A percentile compares a stretch with the other conserved stretches of the same genome.
Conservation (phyloP, 2,888 invertebrate genomes). For the Drosophila emarginata region DNA sequence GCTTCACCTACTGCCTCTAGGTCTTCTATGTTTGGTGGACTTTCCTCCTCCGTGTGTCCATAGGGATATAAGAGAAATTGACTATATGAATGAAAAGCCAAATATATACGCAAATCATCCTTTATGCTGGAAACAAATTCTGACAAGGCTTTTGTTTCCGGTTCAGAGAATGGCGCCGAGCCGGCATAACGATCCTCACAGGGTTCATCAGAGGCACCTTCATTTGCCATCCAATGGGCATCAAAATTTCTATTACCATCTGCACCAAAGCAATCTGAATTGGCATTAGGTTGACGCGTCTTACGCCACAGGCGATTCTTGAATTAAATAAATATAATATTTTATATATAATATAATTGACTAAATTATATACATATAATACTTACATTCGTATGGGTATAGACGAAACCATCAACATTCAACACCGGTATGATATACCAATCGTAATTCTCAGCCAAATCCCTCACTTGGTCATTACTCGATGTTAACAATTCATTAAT, state of each 20-base stretch:
- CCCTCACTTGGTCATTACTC: conserved; percentile 83
- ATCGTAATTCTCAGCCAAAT: conserved; percentile 86
- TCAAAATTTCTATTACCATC: conserved; percentile 79
- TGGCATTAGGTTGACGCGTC: conserved; percentile 83
- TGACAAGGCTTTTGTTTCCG: conserved; percentile 83
- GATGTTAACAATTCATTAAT: conserved; percentile 87
- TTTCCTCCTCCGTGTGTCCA: conserved; percentile 82
- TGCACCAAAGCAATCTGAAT: conserved; percentile 71
- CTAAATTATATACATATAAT: not conserved
- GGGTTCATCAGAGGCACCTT: conserved; percentile 83
- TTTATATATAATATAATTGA: not conserved
- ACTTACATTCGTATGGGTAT: conserved; percentile 85
- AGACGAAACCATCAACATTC: conserved; percentile 89
- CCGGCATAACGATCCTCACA: conserved; percentile 83
- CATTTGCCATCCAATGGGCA: conserved; percentile 75
- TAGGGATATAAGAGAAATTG: conserved; percentile 85
- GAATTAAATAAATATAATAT: not conserved
- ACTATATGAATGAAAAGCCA: conserved; percentile 86
- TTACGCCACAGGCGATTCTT: conserved; percentile 86
- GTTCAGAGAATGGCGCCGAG: conserved; percentile 84
- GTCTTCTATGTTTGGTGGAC: conserved; percentile 82
- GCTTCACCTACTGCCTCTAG: conserved; percentile 83
- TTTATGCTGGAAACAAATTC: conserved; percentile 81
- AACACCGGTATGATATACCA: conserved; percentile 89
- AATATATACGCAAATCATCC: conserved; percentile 82